Evolutionary conservation across 2,113 vertebrate genomes (phyloP), one percentile per base, ranked within the genome.

Genomic region (Lepus americanus): DNA sequence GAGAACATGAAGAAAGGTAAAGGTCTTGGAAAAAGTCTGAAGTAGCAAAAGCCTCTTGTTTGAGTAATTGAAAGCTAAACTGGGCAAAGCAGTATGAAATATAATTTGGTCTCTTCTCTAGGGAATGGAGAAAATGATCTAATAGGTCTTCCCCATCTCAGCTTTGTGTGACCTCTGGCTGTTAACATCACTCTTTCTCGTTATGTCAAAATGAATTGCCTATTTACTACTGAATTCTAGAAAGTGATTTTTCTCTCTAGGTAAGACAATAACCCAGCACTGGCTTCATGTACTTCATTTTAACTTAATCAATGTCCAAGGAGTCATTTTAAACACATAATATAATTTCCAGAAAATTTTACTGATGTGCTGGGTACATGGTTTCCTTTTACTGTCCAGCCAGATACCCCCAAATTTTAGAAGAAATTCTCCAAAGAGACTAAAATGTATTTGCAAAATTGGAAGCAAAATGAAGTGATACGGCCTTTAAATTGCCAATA

Each of bases 401-500:
- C 31, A 86, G 96, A 78, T 78, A 27, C 77, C 79, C 63, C 89
- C 11, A 70, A 96, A 93, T 85, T 97, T 97, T 87, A 81, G 94
- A 90, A 92, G 93, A 97, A 92, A 95, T 95, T 73, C 92, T 67
- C 80, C 61, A 87, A 93, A 96, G 17, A 95, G 94, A 95, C 51
- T 72, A 93, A 96, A 95, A 97, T 55, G 55, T 64, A 81, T 93
- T 85, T 89, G 16, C 66, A 95, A 98, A 97, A 92, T 0, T 93
- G 93, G 92, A 98, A 97, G 87, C 77, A 93, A 97, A 90, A 84
- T 92, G 85, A 93, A 98, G 96, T 92, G 89, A 97, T 95, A 96
- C 80, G 87, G 88, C 44, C 94, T 98, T 97, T 96, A 98, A 97
- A 97, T 97, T 91, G 96, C 94, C 89, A 90, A 80, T 87, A 95